Conservation (phyloP, 2,888 invertebrate genomes). For the Kryphioiulus occultus region DNA sequence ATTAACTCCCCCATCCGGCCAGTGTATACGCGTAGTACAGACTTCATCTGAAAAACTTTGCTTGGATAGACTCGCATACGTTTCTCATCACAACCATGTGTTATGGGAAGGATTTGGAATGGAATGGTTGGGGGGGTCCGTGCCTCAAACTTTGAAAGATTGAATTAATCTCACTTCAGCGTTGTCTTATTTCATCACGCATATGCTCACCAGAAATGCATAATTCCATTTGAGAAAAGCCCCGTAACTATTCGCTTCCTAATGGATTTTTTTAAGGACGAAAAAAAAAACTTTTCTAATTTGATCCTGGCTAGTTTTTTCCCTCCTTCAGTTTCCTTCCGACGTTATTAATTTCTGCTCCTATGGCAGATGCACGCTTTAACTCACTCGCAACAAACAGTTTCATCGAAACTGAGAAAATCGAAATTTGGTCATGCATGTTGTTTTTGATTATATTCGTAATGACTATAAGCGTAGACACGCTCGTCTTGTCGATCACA, state of each 20-base stretch:
- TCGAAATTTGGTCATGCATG: slow-evolving; percentile 35
- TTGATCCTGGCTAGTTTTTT: slow-evolving; percentile 10
- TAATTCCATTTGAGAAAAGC: slow-evolving; percentile 31
- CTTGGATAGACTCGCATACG: not conserved
- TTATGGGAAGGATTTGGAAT: not conserved
- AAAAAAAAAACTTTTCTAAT: not conserved
- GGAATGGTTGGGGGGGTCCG: slow-evolving; percentile 48
- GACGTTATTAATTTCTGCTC: slow-evolving; percentile 12
- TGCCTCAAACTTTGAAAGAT: slow-evolving; percentile 41
- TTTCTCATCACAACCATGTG: slow-evolving; percentile 15
- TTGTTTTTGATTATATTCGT: slow-evolving; percentile 35
- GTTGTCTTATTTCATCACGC: slow-evolving; percentile 26
- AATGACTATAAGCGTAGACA: slow-evolving; percentile 30
- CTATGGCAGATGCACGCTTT: not conserved
- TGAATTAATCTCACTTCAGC: slow-evolving; percentile 25
- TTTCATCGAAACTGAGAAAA: slow-evolving; percentile 28
- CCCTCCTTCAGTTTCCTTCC: not conserved
- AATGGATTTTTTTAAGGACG: slow-evolving; percentile 11
- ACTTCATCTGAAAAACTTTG: not conserved
- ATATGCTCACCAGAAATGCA: slow-evolving; percentile 16
- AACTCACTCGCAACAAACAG: not conserved
- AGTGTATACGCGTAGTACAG: not conserved
- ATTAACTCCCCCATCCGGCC: slow-evolving; percentile 24
- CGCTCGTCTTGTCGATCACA: slow-evolving; percentile 22
- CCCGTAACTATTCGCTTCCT: slow-evolving; percentile 26